Base-by-base conservation (phyloP, 2,888 invertebrate genomes). In the Cryptocheilus praepositus region DNA sequence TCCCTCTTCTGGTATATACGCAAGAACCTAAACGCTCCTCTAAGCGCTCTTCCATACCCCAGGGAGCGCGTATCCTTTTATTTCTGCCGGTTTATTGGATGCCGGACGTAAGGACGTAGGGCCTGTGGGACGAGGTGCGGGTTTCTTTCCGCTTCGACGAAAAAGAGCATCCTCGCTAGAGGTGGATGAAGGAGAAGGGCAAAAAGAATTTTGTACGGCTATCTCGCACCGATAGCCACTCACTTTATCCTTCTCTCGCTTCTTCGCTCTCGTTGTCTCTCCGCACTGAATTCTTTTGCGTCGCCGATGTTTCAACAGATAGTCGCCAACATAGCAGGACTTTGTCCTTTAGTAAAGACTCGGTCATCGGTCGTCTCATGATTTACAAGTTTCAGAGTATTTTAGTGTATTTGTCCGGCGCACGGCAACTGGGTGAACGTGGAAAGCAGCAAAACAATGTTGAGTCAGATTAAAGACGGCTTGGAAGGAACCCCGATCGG, bases 1-100 rank as follows among this genome's bases (percentile, higher is more conserved):
- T 69, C 68, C 63, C 58, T 58, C 64, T 62, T 52, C 36, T 16
- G 19, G 53, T 56, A 60, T 59, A 68, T 36, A 67, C 43, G 57
- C 64, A 76, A 76, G 71, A 76, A 74, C 55, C 71, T 76, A 74
- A 76, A 74, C 71, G 77, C 63, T 74, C 52, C 58, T 74, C 67
- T 36, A 36, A 36, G 36, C 36, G 36, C 36, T 36, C 11, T 11
- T 36, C 36, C 36, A 36, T 36, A 11, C 36, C 11, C 36, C 36
- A 36, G 36, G 36, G 36, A 36, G 36, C 36, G 36, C 36, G 36
- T 36, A 36, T 36, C 22, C 53, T 53, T 53, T n/a, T 25, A n/a
- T 53, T 51, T 51, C n/a, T 25, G 22, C 25, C 16, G 5, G 7
- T 21, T 44, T 43, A 36, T 36, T 36, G 36, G 36, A 36, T 66